These are phyloP conservation scores for Aelia acuminata DNA, from an alignment of 2,888 invertebrate genomes.

Conservation along the genomic window DNA sequence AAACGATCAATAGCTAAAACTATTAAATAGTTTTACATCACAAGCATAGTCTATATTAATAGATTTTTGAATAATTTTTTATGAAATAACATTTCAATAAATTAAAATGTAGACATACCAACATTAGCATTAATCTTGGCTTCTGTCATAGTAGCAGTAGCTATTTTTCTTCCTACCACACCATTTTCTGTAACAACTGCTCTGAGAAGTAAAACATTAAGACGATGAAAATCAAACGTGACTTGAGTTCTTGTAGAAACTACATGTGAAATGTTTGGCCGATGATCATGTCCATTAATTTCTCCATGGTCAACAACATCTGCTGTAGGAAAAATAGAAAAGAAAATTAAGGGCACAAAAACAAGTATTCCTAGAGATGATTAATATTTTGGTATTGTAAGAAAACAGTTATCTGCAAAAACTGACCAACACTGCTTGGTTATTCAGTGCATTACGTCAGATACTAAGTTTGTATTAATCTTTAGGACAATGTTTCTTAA, in stretches of 20 bases:
- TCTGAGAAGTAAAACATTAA: constrained; percentile 88
- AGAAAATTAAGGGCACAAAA: background rate
- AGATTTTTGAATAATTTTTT: too few relatives aligned
- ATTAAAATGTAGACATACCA: constrained; percentile 70
- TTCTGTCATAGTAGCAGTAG: constrained; percentile 92
- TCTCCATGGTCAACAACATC: constrained; percentile 52
- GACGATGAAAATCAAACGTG: constrained; percentile 92
- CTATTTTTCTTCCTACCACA: constrained; percentile 86
- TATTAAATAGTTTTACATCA: too few relatives aligned
- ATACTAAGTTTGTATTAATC: too few relatives aligned
- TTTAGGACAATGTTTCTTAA: too few relatives aligned
- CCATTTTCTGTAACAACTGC: constrained; percentile 82
- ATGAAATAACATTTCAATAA: background rate
- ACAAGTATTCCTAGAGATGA: too few relatives aligned
- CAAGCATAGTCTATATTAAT: too few relatives aligned
- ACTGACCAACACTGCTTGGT: too few relatives aligned
- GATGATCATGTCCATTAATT: constrained; percentile 30
- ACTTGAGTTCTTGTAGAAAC: constrained; percentile 78
- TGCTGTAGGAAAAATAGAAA: background rate
- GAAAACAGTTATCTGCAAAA: too few relatives aligned
- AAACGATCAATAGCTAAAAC: too few relatives aligned
- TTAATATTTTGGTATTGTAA: too few relatives aligned
- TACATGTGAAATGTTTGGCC: constrained; percentile 22
- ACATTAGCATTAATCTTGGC: constrained; percentile 90
- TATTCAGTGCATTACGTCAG: too few relatives aligned